Evolutionary conservation across 2,888 invertebrate genomes (phyloP).

Genomic region (Heteropelma amictum): DNA sequence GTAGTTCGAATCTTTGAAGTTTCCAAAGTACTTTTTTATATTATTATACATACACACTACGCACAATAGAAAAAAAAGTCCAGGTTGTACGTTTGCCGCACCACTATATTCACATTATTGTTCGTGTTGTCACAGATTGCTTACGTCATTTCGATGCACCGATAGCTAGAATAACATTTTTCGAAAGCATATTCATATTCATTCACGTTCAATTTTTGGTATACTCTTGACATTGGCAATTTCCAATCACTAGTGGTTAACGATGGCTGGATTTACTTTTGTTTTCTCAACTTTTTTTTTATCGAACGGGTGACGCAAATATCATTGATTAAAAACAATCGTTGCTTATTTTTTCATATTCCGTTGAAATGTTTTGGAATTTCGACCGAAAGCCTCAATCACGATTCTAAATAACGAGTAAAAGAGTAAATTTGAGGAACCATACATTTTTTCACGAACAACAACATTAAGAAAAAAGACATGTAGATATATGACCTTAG

Average conservation of each 20-base stretch:
- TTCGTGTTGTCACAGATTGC: conserved; percentile 32
- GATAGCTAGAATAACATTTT: conserved; percentile 17
- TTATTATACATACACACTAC: too few species aligned
- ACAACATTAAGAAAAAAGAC: neutral
- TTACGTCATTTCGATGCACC: conserved; percentile 46
- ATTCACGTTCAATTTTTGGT: too few species aligned
- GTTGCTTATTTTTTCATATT: neutral
- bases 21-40: too few species aligned
- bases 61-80: too few species aligned
- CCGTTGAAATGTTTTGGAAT: too few species aligned
- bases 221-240: too few species aligned
- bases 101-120: conserved; percentile 1
- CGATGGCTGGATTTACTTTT: too few species aligned
- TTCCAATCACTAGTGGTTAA: too few species aligned
- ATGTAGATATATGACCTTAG: conserved; percentile 39
- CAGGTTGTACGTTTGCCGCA: conserved; percentile 41
- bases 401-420: neutral
- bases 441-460: conserved; percentile 14
- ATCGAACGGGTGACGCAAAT: too few species aligned
- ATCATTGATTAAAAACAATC: neutral
- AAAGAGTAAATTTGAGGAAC: neutral
- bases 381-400: neutral
- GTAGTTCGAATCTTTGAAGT: neutral
- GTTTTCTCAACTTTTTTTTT: too few species aligned
- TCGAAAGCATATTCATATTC: conserved; percentile 31